Percentiles rank a stretch among this genome's conserved stretches.
Evolutionary conservation across 1,140 invertebrate species (phyloP).

Genomic region (Bathynomus jamesi): DNA sequence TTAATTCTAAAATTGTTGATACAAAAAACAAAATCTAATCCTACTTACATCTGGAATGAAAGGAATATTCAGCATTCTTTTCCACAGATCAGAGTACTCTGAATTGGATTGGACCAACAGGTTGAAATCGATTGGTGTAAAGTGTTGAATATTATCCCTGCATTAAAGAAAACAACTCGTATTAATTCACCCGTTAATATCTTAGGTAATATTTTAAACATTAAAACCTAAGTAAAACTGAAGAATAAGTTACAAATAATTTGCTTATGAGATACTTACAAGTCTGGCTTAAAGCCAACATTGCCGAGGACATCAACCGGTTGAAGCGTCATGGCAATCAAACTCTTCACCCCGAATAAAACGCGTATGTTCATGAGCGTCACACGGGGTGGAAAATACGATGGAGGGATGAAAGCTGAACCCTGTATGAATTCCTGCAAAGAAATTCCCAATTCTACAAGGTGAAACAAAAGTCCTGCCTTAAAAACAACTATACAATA

Average conservation of each 20-base stretch:
- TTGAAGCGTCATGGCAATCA: neutral
- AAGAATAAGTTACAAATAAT: neutral
- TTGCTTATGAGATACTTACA: neutral
- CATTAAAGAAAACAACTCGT: neutral
- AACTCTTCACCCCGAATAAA: neutral
- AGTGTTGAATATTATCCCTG: neutral
- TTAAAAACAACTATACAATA: neutral
- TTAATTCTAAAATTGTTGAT: no score
- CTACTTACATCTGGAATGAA: no score
- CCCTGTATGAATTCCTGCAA: neutral
- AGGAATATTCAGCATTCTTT: neutral
- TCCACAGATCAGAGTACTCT: neutral
- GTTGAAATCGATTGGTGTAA: neutral
- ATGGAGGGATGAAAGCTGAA: conserved; percentile 7
- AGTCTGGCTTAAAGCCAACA: neutral
- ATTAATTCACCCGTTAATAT: neutral
- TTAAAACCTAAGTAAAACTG: neutral
- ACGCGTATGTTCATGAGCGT: conserved; percentile 10
- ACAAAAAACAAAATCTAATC: no score
- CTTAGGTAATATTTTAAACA: neutral
- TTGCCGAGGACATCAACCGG: neutral
- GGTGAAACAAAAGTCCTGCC: neutral
- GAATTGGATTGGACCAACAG: neutral
- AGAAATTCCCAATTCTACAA: neutral
- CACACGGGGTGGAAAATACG: conserved; percentile 6